Evolutionary conservation across 1,140 invertebrate species (phyloP).

Genomic region (Diachasmimorpha longicaudata): DNA sequence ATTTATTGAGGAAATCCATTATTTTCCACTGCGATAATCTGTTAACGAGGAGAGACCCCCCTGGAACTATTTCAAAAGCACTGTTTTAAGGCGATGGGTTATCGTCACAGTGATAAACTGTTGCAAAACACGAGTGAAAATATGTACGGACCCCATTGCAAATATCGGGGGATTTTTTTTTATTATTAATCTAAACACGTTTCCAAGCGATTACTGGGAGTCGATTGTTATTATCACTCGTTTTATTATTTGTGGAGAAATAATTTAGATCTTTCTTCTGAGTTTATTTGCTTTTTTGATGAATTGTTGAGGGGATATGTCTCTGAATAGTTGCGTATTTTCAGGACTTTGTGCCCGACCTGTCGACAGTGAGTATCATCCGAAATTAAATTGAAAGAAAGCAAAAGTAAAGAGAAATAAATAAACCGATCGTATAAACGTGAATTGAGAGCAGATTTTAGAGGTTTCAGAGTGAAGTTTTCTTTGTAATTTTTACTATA

Average conservation of each 20-base stretch:
- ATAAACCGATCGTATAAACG: slow-evolving; percentile 1
- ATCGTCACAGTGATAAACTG: neutral
- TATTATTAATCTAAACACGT: neutral
- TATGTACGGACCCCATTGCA: neutral
- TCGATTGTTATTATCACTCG: neutral
- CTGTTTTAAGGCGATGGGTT: neutral
- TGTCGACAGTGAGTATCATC: slow-evolving; percentile 64
- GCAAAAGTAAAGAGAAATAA: slow-evolving; percentile 31
- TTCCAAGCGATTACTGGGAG: too few species aligned
- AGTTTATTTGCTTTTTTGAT: slow-evolving; percentile 1
- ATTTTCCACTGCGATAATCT: neutral
- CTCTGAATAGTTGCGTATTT: slow-evolving; percentile 61
- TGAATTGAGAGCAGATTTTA: slow-evolving; percentile 20
- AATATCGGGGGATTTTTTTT: neutral
- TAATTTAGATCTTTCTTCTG: too few species aligned
- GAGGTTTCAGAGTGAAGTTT: slow-evolving; percentile 56
- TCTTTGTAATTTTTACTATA: slow-evolving; percentile 40
- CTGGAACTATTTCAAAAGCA: neutral
- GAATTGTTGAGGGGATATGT: slow-evolving; percentile 1
- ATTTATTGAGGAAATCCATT: neutral
- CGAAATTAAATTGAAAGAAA: slow-evolving; percentile 22
- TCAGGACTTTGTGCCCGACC: slow-evolving; percentile 65
- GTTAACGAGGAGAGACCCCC: neutral
- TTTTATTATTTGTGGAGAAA: neutral
- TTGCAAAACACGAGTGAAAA: neutral